Evolutionary conservation across 1,140 invertebrate genomes (phyloP).

Genomic region (Carposina sasakii): DNA sequence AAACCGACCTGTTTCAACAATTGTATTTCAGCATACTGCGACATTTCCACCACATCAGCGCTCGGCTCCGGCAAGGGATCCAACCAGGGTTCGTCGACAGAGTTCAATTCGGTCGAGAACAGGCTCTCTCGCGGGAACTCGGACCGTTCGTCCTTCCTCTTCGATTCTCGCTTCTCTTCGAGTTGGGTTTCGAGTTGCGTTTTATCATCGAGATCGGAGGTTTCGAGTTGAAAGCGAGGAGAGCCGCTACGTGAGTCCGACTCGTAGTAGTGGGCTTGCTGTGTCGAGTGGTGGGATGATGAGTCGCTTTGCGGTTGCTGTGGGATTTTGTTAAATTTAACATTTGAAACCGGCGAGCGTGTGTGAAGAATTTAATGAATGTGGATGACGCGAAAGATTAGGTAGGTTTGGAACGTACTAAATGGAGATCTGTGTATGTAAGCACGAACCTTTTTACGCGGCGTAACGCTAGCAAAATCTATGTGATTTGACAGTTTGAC

Average conservation of each 20-base stretch:
- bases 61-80: slow-evolving; percentile 17
- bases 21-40: slow-evolving; percentile 55
- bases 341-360: too few relatives aligned
- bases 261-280: slow-evolving; percentile 37
- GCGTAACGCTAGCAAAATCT: too few relatives aligned
- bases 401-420: too few relatives aligned
- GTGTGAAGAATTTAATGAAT: too few relatives aligned
- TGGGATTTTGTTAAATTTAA: too few relatives aligned
- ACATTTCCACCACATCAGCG: slow-evolving; percentile 37
- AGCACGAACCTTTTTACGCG: too few relatives aligned
- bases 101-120: slow-evolving; percentile 47
- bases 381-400: too few relatives aligned
- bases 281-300: slow-evolving; percentile 38
- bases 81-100: slow-evolving; percentile 44
- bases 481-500: too few relatives aligned
- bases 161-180: slow-evolving; percentile 34
- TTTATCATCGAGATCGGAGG: slow-evolving; percentile 27
- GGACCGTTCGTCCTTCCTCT: too few relatives aligned
- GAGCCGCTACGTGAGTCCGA: slow-evolving; percentile 40
- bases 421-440: too few relatives aligned
- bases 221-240: slow-evolving; percentile 12
- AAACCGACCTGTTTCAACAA: slow-evolving; percentile 55
- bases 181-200: slow-evolving; percentile 22
- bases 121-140: slow-evolving; percentile 44
- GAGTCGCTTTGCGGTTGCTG: slow-evolving; percentile 47